Evolutionary conservation across 2,113 vertebrate genomes (phyloP).

Genomic region (Boulengeromyrus knoepffleri): DNA sequence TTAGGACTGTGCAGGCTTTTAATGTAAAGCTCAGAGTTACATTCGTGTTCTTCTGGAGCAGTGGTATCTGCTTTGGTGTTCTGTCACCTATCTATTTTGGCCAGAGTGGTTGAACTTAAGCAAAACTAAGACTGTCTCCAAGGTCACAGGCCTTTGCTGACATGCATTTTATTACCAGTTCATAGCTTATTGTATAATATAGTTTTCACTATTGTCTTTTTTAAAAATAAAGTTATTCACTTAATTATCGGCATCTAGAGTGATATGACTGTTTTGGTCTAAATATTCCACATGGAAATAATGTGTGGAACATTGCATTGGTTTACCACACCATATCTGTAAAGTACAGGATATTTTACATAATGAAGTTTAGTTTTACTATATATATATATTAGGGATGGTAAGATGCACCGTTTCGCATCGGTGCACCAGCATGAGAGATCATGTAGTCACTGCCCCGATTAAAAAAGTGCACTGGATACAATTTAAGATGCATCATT

Average conservation of each 20-base stretch:
- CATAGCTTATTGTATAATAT: not conserved
- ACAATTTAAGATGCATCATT: not conserved
- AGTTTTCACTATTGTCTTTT: not conserved
- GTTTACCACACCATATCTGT: not conserved
- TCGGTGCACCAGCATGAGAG: no score
- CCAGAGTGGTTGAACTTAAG: not conserved
- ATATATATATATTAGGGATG: not conserved
- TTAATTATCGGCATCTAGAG: not conserved
- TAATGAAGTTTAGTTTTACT: not conserved
- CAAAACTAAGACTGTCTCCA: not conserved
- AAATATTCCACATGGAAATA: not conserved
- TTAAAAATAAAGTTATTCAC: not conserved
- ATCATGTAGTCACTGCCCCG: not conserved
- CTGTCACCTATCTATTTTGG: not conserved
- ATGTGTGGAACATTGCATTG: not conserved
- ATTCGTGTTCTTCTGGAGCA: not conserved
- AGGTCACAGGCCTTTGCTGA: not conserved
- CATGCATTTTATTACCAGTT: not conserved
- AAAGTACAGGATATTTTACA: not conserved
- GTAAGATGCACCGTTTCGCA: slow-evolving; percentile 40
- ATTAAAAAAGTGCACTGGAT: not conserved
- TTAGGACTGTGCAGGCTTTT: not conserved
- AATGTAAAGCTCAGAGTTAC: not conserved
- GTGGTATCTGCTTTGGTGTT: not conserved
- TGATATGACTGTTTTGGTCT: not conserved